phyloP scores from a whole-genome alignment of 2,113 vertebrate genomes.

The Muntiacus muntjak region DNA sequence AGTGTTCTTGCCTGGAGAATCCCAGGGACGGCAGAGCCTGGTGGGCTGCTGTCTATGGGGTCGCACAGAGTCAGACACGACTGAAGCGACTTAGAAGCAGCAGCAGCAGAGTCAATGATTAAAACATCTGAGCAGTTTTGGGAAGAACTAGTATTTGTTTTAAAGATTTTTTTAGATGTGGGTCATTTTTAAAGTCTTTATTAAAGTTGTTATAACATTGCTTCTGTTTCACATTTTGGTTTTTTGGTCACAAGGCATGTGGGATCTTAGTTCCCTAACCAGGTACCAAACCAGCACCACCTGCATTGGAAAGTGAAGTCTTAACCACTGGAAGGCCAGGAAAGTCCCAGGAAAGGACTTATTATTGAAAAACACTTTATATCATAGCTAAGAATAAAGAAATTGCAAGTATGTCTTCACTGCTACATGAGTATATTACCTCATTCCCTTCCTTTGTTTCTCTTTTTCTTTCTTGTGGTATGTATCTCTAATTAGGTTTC shows the following conservation, averaged over 20 bases:
- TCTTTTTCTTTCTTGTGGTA: background rate
- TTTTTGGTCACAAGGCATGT: background rate
- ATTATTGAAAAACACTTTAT: background rate
- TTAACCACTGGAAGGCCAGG: background rate
- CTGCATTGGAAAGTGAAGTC: background rate
- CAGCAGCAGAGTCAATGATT: background rate
- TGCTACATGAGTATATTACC: background rate
- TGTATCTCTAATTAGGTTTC: background rate
- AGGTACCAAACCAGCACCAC: background rate
- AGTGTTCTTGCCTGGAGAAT: background rate
- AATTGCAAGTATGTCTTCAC: background rate
- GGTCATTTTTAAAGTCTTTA: background rate
- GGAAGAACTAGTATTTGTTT: background rate
- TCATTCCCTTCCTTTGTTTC: background rate
- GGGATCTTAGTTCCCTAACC: background rate
- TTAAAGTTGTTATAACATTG: background rate
- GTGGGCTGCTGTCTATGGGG: background rate
- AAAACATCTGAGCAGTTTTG: background rate
- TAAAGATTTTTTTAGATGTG: background rate
- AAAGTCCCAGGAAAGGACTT: background rate
- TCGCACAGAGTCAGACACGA: fast-evolving
- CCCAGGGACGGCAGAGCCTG: fast-evolving
- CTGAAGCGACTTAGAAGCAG: background rate
- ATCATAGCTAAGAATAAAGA: background rate
- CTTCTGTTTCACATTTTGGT: background rate